Percentiles rank a stretch among this genome's conserved stretches.
phyloP scores from a whole-genome alignment of 1,140 invertebrate species.

The Steinernema khuongi region DNA sequence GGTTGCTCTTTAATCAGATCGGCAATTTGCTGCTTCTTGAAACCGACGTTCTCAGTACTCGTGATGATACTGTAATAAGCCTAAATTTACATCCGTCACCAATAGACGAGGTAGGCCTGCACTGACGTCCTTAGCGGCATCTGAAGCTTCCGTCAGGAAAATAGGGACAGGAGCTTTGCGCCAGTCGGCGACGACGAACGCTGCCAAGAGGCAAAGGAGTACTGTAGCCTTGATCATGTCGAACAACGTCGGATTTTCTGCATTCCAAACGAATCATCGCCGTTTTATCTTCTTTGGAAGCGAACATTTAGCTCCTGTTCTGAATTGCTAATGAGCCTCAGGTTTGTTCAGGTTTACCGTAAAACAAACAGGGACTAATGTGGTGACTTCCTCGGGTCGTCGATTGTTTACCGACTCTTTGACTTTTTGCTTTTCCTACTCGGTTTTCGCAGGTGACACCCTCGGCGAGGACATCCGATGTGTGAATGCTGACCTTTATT shows the following conservation, averaged over 20 bases:
- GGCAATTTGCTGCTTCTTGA: background rate
- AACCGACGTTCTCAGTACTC: background rate
- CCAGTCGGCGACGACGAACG: background rate
- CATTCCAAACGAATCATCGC: background rate
- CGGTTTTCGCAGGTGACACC: too few species aligned
- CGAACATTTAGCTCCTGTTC: background rate
- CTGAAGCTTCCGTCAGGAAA: background rate
- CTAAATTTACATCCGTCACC: background rate
- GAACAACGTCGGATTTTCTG: background rate
- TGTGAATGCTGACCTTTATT: too few species aligned
- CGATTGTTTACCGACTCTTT: too few species aligned
- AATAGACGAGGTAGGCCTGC: background rate
- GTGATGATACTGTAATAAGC: background rate
- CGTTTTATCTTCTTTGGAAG: background rate
- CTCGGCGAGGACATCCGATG: too few species aligned
- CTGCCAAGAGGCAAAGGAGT: background rate
- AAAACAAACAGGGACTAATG: too few species aligned
- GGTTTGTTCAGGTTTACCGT: too few species aligned
- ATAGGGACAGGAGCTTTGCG: background rate
- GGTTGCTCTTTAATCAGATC: background rate
- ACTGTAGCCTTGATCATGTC: slow-evolving; percentile 2
- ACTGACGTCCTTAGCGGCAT: background rate
- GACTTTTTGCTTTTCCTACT: too few species aligned
- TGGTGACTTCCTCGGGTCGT: too few species aligned
- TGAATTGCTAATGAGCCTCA: too few species aligned